Percentiles rank a stretch among this genome's conserved stretches.
These are phyloP conservation scores for Trichomalopsis sarcophagae DNA, from an alignment of 1,140 invertebrate species.

Conservation along the genomic window DNA sequence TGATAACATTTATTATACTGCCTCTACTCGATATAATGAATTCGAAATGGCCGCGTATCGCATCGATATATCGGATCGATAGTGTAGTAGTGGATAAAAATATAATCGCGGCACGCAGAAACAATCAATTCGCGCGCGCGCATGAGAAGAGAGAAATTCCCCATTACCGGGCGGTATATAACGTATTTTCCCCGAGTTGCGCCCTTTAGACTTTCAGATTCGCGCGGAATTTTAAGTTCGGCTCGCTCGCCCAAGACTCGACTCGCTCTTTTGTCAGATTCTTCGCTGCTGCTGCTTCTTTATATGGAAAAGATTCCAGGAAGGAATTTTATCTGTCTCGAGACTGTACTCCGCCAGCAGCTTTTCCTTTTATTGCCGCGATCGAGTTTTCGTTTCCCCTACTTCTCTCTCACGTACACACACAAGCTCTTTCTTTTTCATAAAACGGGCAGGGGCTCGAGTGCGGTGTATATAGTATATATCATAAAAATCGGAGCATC, in stretches of 20 bases:
- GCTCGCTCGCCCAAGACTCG: constrained; percentile 3
- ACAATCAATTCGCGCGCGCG: constrained; percentile 37
- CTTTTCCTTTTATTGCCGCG: constrained; percentile 29
- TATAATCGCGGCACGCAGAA: background rate
- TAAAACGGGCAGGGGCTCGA: background rate
- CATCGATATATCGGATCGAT: too few species aligned
- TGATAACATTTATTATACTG: too few species aligned
- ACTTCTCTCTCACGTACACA: constrained; percentile 6
- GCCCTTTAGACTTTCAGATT: constrained; percentile 50
- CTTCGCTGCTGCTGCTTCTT: constrained; percentile 10
- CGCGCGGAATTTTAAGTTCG: constrained; percentile 47
- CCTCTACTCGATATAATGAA: too few species aligned
- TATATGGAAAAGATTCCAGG: constrained; percentile 36
- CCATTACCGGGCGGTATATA: constrained; percentile 13
- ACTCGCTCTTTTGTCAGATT: constrained; percentile 38
- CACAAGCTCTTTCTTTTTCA: constrained; percentile 30
- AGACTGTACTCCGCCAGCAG: background rate
- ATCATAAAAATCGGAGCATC: background rate
- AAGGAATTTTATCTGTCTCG: constrained; percentile 38
- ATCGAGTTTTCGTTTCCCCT: background rate
- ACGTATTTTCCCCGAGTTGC: constrained; percentile 30
- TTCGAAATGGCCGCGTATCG: too few species aligned
- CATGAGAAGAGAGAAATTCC: constrained; percentile 19
- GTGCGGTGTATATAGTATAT: background rate
- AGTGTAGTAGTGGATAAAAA: too few species aligned